Percentiles rank a stretch among this genome's conserved stretches.
phyloP scores from a whole-genome alignment of 2,797 vertebrate species.

The Leptodactylus fallax region DNA sequence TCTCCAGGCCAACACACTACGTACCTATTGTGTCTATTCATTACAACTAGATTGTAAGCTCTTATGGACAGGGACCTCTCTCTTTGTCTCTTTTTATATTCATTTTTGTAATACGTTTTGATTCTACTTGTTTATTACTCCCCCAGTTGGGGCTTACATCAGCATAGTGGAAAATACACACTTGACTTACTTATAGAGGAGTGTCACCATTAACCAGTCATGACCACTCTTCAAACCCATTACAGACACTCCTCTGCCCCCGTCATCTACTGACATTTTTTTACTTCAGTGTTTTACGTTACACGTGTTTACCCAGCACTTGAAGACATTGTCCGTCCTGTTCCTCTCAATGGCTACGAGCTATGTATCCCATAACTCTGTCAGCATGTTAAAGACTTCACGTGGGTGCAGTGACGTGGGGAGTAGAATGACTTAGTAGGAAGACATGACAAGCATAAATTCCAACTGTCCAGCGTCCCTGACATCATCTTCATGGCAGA shows the following conservation, averaged over 20 bases:
- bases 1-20: too few relatives aligned
- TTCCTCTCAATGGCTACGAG: background rate
- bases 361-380: background rate
- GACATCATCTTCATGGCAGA: background rate
- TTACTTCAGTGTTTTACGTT: background rate
- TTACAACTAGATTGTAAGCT: background rate
- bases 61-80: background rate
- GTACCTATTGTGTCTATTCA: too few relatives aligned
- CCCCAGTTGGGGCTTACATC: background rate
- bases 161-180: background rate
- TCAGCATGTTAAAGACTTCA: background rate
- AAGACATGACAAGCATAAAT: background rate
- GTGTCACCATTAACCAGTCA: background rate
- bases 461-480: background rate
- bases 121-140: background rate
- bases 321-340: background rate
- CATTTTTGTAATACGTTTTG: background rate
- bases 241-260: background rate
- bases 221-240: background rate
- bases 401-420: background rate
- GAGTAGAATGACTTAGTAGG: too few relatives aligned
- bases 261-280: background rate
- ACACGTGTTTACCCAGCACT: background rate
- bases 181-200: background rate
- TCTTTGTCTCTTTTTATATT: background rate